Base-by-base conservation (phyloP, 1,140 invertebrate genomes). In the Dysdera silvatica region DNA sequence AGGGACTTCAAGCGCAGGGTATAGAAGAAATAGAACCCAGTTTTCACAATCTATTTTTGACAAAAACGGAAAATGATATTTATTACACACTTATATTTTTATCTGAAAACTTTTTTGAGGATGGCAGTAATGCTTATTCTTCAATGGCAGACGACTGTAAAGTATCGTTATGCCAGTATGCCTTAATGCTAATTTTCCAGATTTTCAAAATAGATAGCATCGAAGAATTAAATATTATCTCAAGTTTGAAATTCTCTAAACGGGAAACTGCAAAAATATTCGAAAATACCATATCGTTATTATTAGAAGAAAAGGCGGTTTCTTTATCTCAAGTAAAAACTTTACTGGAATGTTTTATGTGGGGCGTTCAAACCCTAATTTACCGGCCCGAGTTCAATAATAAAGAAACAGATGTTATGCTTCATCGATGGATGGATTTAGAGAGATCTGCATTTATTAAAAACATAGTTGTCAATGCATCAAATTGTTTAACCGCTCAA, bases 301-400 rank as follows among this genome's bases (percentile, higher is more conserved):
- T 75, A 1, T 43, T 68, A 8, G 56, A 70, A 33, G 74, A 75
- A 35, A 71, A 69, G 47, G 67, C 71, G 12, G 68, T 67, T 28
- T 73, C 71, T 4, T 60, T 75, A n/a, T 70, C 71, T 16, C 45
- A 81, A 73, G 80, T 79, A 0, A 90, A 90, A 74, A 83, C 86
- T 0, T 80, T 91, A 0, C 72, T 91, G 29, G 89, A 91, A 71
- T 88, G 87, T 69, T 85, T 86, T 58, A 75, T 93, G 2, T 93
- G 89, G 87, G 89, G 87, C 7, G 88, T 88, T 16, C n/a, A 53
- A 18, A 57, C 48, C 20, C 51, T 41, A 32, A 28, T 61, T 35
- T 14, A 49, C 5, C 47, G 45, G 26, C n/a, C 12, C 10, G 3
- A 43, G 20, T 26, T 29, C 18, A 32, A 57, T 26, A 43, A 43